Conservation (phyloP, 2,888 invertebrate species). For the Hirtodrosophila duncani region DNA sequence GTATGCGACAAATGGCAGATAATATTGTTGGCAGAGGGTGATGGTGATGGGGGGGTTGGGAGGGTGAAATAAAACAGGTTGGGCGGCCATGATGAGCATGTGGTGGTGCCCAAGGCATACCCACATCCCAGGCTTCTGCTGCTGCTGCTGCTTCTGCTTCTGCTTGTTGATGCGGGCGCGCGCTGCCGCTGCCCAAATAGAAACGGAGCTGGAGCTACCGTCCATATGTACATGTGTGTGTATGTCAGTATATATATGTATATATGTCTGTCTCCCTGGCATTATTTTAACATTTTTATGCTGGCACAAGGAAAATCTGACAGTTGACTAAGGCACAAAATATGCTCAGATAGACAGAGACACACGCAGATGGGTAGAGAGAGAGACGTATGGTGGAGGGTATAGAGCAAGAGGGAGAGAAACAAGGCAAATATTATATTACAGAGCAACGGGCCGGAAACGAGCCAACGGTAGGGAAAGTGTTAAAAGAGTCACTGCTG, state of each 20-base stretch:
- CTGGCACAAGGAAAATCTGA: conserved; percentile 73
- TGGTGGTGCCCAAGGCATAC: conserved; percentile 19
- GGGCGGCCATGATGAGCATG: not conserved
- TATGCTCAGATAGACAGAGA: conserved; percentile 46
- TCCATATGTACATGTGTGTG: conserved; percentile 34
- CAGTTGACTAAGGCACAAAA: conserved; percentile 71
- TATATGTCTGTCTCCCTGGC: conserved; percentile 56
- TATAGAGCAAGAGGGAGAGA: not conserved
- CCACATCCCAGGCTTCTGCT: not conserved
- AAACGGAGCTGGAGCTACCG: conserved; percentile 58
- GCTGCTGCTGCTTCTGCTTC: too few relatives aligned
- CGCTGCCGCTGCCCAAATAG: conserved; percentile 51
- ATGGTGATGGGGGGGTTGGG: conserved; percentile 26
- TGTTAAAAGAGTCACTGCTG: conserved; percentile 45
- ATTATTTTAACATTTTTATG: conserved; percentile 73
- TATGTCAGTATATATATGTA: conserved; percentile 50
- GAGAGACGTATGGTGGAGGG: not conserved
- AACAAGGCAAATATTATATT: conserved; percentile 48
- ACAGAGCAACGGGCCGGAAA: conserved; percentile 55
- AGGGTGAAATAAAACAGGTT: conserved; percentile 12
- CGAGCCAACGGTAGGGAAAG: conserved; percentile 66
- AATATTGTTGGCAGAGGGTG: conserved; percentile 56
- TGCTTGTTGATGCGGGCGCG: conserved; percentile 50
- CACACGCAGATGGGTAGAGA: conserved; percentile 4
- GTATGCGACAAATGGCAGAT: conserved; percentile 74